Evolutionary conservation across 2,797 vertebrate species (phyloP).

Genomic region (Sebastes reedi): DNA sequence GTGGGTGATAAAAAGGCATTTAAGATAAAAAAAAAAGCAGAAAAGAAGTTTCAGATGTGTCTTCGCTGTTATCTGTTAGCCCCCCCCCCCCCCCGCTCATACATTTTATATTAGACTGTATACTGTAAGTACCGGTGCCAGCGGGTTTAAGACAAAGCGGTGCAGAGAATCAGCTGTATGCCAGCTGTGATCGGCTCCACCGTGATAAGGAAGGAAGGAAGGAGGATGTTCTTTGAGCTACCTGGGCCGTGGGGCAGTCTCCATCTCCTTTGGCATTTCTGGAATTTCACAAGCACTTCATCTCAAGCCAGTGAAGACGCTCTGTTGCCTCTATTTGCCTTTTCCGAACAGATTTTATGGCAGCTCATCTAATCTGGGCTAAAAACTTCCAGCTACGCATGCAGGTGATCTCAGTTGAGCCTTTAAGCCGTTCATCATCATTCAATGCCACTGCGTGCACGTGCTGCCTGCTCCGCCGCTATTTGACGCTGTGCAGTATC

Average conservation of each 20-base stretch:
- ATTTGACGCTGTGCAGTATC: not conserved
- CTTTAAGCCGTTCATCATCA: conserved; percentile 39
- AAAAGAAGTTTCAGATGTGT: conserved; percentile 22
- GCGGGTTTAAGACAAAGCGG: conserved; percentile 11
- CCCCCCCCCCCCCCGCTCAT: not conserved
- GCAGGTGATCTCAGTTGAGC: conserved; percentile 33
- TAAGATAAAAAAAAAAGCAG: conserved; percentile 38
- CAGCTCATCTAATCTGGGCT: conserved; percentile 28
- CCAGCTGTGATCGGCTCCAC: conserved; percentile 61
- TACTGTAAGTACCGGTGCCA: conserved; percentile 11
- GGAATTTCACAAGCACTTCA: conserved; percentile 69
- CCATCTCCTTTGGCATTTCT: conserved; percentile 62
- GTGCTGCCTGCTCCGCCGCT: not conserved
- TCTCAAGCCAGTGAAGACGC: conserved; percentile 62
- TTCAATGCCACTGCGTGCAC: conserved; percentile 24
- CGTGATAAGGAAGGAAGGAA: conserved; percentile 39
- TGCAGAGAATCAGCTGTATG: conserved; percentile 60
- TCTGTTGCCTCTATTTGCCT: conserved; percentile 40
- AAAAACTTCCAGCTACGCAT: conserved; percentile 37
- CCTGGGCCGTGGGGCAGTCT: conserved; percentile 61
- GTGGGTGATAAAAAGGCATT: conserved; percentile 35
- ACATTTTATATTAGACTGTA: conserved; percentile 31
- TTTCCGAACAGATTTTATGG: conserved; percentile 50
- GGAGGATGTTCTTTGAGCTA: conserved; percentile 58
- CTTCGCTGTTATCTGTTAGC: conserved; percentile 11